These are phyloP conservation scores for Adela reaumurella DNA, from an alignment of 2,888 invertebrate species.

Conservation along the genomic window DNA sequence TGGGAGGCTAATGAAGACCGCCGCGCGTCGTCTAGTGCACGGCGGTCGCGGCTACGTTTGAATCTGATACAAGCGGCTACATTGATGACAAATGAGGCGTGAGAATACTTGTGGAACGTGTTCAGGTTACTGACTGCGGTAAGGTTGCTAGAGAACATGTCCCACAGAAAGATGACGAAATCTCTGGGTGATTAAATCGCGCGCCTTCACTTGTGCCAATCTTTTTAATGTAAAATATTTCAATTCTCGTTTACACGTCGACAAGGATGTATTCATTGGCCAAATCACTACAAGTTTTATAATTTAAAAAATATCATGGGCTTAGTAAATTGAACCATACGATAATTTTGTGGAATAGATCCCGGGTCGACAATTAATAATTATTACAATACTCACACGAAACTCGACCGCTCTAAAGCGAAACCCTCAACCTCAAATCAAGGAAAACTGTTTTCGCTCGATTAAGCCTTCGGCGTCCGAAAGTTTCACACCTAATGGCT, in stretches of 20 bases:
- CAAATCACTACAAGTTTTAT: no score
- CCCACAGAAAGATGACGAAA: not conserved
- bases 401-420: not conserved
- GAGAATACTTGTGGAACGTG: not conserved
- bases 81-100: not conserved
- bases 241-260: not conserved
- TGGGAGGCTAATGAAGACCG: no score
- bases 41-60: not conserved
- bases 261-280: not conserved
- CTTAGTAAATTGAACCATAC: not conserved
- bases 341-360: not conserved
- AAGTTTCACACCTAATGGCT: no score
- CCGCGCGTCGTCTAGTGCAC: not conserved
- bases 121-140: conserved; percentile 1
- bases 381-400: not conserved
- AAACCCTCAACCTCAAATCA: not conserved
- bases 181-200: conserved; percentile 3
- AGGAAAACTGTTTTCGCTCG: not conserved
- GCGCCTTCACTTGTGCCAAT: conserved; percentile 3
- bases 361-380: not conserved
- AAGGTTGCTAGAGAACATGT: not conserved
- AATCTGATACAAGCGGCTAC: not conserved
- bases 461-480: not conserved
- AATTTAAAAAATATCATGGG: no score
- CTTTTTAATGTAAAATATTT: not conserved